Evolutionary conservation across 2,113 vertebrate genomes (phyloP).

Genomic region (Prunella himalayana): DNA sequence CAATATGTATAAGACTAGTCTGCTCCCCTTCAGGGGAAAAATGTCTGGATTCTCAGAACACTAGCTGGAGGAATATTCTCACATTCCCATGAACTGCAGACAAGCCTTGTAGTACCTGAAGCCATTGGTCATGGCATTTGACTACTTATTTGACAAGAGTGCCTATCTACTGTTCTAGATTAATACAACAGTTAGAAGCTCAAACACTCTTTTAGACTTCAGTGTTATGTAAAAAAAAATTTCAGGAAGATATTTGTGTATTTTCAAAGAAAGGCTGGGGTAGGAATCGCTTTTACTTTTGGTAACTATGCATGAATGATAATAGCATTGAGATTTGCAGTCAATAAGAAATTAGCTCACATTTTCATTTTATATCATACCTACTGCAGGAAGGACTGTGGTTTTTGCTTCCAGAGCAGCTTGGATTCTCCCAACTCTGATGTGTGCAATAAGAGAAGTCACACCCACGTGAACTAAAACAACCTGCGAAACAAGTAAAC

Average conservation of each 20-base stretch:
- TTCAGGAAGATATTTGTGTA: background rate
- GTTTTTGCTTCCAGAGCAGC: slow-evolving; percentile 82
- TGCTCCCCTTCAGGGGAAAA: background rate
- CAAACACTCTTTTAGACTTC: background rate
- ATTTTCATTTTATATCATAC: slow-evolving; percentile 41
- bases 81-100: background rate
- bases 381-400: slow-evolving; percentile 75
- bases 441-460: slow-evolving; percentile 82
- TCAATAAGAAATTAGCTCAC: background rate
- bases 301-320: background rate
- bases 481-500: slow-evolving; percentile 62
- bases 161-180: background rate
- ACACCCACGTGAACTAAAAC: slow-evolving; percentile 77
- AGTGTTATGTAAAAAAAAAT: background rate
- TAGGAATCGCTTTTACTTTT: background rate
- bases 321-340: background rate
- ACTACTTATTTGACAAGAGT: background rate
- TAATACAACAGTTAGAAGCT: background rate
- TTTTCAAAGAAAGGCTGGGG: background rate
- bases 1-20: background rate
- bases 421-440: slow-evolving; percentile 82
- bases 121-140: background rate
- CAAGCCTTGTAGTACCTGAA: background rate
- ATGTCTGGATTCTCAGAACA: background rate
- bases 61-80: background rate